A percentile compares a stretch with the other conserved stretches of the same genome.
Evolutionary conservation across 1,140 invertebrate species (phyloP).

Genomic region (Zelostemma sp.): DNA sequence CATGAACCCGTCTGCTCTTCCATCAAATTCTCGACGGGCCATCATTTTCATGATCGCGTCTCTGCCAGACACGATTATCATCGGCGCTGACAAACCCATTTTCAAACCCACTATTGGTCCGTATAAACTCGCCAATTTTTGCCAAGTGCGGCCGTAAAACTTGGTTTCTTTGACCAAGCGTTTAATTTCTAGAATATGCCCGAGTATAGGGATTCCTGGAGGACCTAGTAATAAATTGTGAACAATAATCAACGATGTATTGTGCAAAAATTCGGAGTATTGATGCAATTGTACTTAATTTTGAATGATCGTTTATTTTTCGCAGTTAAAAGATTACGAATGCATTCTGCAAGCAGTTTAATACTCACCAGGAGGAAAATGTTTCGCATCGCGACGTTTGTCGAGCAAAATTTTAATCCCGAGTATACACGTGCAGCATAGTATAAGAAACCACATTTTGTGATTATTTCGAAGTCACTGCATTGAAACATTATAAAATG

Average conservation of each 20-base stretch:
- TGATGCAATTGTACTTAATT: no score
- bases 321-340: no score
- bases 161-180: slow-evolving; percentile 54
- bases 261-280: no score
- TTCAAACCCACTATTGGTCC: slow-evolving; percentile 58
- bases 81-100: slow-evolving; percentile 50
- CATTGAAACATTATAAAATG: no score
- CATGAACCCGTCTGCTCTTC: slow-evolving; percentile 56
- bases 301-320: no score
- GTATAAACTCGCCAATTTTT: slow-evolving; percentile 55
- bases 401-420: slow-evolving; percentile 38
- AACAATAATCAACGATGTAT: no score
- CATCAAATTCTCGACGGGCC: slow-evolving; percentile 58
- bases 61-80: slow-evolving; percentile 60
- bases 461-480: neutral
- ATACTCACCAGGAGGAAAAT: slow-evolving; percentile 52
- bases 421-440: slow-evolving; percentile 20
- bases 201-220: slow-evolving; percentile 58
- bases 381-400: slow-evolving; percentile 19
- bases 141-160: slow-evolving; percentile 52
- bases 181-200: slow-evolving; percentile 58
- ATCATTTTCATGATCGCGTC: slow-evolving; percentile 59
- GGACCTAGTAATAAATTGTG: slow-evolving; percentile 48
- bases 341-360: no score
- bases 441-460: slow-evolving; percentile 43